phyloP scores from a whole-genome alignment of 1,140 invertebrate species.

The Bemisia tabaci region DNA sequence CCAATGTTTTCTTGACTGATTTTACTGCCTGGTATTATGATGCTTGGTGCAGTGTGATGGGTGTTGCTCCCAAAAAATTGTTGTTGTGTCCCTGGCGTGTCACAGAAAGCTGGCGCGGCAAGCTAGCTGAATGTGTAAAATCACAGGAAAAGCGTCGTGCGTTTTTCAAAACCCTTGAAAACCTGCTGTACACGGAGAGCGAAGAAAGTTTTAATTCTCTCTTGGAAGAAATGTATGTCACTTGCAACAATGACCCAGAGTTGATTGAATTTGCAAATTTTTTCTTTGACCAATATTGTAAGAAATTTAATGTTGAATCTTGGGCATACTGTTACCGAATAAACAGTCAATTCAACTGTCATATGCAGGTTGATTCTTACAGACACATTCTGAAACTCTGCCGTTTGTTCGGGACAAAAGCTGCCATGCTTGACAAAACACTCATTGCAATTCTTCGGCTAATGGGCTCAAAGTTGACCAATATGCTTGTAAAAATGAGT shows the following conservation, averaged over 20 bases:
- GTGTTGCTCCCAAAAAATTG: neutral
- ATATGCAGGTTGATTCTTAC: neutral
- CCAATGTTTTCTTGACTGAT: neutral
- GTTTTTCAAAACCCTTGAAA: neutral
- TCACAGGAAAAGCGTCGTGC: neutral
- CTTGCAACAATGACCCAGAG: neutral
- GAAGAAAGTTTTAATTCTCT: neutral
- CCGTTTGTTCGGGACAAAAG: neutral
- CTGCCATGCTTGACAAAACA: neutral
- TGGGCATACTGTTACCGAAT: neutral
- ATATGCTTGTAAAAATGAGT: neutral
- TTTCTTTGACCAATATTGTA: neutral
- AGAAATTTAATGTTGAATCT: neutral
- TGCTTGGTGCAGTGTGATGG: neutral
- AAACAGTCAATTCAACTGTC: neutral
- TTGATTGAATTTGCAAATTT: neutral
- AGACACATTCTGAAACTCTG: neutral
- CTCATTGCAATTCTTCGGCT: neutral
- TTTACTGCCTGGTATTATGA: neutral
- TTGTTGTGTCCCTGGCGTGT: neutral
- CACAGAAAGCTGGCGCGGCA: neutral
- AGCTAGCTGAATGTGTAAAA: neutral
- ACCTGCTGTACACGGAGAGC: neutral
- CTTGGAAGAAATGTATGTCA: neutral
- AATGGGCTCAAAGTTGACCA: neutral